These are phyloP conservation scores for Murina feae DNA, from an alignment of 2,113 vertebrate genomes.

Conservation along the genomic window DNA sequence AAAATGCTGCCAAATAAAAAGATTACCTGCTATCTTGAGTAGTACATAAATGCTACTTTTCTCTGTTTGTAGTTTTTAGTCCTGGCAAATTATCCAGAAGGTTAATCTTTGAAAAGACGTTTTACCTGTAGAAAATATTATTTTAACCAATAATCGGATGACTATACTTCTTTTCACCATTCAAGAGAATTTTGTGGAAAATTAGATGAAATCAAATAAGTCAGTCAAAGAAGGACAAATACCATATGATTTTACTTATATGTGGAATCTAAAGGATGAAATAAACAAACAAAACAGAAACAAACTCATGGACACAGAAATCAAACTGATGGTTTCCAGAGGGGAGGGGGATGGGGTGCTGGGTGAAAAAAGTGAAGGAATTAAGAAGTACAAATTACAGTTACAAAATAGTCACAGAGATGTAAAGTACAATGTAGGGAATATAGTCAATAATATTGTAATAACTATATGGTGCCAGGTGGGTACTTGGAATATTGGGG, in stretches of 20 bases:
- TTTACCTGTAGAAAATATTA: slow-evolving; percentile 33
- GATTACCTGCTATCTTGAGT: not conserved
- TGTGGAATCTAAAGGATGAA: not conserved
- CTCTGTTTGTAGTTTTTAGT: not conserved
- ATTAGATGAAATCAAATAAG: not conserved
- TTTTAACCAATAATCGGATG: not conserved
- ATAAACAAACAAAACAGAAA: not conserved
- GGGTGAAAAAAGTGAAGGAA: not conserved
- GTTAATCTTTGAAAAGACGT: not conserved
- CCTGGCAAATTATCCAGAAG: slow-evolving; percentile 27
- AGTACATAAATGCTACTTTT: not conserved
- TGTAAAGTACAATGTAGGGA: not conserved
- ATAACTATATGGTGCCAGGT: not conserved
- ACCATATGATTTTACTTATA: not conserved
- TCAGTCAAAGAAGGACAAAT: not conserved
- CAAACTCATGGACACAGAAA: not conserved
- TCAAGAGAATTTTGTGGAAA: not conserved
- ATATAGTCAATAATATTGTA: not conserved
- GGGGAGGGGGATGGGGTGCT: not conserved
- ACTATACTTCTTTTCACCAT: not conserved
- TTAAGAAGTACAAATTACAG: not conserved
- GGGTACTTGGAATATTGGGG: not conserved
- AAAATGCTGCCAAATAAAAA: not conserved
- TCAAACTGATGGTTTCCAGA: not conserved
- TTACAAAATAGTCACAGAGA: not conserved